These are phyloP conservation scores for Heterodera carotae DNA, from an alignment of 1,140 invertebrate genomes.

Conservation along the genomic window DNA sequence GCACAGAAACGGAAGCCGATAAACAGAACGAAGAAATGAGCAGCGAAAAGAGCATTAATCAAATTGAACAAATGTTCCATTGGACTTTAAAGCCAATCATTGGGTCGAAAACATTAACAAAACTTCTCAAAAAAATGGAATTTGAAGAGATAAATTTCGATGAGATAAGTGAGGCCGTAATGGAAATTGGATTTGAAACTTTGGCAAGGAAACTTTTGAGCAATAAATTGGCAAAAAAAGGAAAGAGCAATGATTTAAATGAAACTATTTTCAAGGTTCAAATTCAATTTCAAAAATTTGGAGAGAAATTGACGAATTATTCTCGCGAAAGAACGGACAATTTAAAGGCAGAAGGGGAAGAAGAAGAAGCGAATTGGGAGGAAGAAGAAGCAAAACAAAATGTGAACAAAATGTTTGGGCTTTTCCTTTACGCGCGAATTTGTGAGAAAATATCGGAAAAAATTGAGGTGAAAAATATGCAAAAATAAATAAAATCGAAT, in stretches of 20 bases:
- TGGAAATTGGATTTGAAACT: not conserved
- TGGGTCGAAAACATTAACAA: too few relatives aligned
- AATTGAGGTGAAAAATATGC: not conserved
- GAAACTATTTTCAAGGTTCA: not conserved
- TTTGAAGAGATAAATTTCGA: not conserved
- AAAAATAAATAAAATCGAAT: too few relatives aligned
- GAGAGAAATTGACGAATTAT: not conserved
- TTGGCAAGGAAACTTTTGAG: not conserved
- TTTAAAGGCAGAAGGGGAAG: not conserved
- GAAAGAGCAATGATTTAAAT: not conserved
- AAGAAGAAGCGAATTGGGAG: not conserved
- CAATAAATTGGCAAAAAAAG: not conserved
- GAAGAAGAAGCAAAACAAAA: not conserved
- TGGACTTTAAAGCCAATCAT: not conserved
- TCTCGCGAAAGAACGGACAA: too few relatives aligned
- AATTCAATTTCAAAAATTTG: not conserved
- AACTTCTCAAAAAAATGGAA: not conserved
- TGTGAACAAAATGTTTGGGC: not conserved
- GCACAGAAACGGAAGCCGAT: not conserved
- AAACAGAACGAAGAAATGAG: not conserved
- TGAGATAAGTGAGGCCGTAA: not conserved
- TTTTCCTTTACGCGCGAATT: not conserved
- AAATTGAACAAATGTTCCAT: not conserved
- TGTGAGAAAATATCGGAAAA: not conserved
- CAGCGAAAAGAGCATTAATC: not conserved